Evolutionary conservation across 2,888 invertebrate genomes (phyloP).

Genomic region (Panopea generosa): DNA sequence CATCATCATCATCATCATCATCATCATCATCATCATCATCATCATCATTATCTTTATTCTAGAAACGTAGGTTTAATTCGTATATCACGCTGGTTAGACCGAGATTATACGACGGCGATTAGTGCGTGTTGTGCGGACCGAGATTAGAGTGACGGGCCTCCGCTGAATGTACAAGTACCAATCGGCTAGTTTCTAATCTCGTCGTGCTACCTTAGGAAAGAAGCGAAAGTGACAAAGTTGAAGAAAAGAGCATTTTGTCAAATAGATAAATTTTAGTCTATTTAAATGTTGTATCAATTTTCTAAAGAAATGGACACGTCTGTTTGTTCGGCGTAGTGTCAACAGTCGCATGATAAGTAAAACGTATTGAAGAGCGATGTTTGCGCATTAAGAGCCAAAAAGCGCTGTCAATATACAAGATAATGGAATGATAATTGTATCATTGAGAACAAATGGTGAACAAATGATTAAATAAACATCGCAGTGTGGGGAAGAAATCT

Average conservation of each 20-base stretch:
- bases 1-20: too few species aligned
- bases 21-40: too few species aligned
- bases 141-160: too few species aligned
- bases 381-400: conserved; percentile 31
- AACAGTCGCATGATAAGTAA: conserved; percentile 44
- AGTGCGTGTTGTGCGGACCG: too few species aligned
- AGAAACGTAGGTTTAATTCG: too few species aligned
- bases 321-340: conserved; percentile 32
- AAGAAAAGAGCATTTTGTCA: conserved; percentile 49
- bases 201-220: neutral
- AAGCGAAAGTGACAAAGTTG: conserved; percentile 43
- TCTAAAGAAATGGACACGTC: conserved; percentile 23
- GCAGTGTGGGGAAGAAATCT: conserved; percentile 34
- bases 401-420: conserved; percentile 38
- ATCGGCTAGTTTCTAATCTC: too few species aligned
- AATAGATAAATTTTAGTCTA: conserved; percentile 56
- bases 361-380: conserved; percentile 36
- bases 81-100: too few species aligned
- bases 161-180: neutral
- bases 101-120: too few species aligned
- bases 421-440: conserved; percentile 59
- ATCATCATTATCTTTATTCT: too few species aligned
- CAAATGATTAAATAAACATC: conserved; percentile 57
- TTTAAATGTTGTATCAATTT: conserved; percentile 36
- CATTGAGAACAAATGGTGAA: conserved; percentile 55